Percentiles rank a stretch among this genome's conserved stretches.
phyloP scores from a whole-genome alignment of 2,113 vertebrate species.

The Poicephalus gulielmi region DNA sequence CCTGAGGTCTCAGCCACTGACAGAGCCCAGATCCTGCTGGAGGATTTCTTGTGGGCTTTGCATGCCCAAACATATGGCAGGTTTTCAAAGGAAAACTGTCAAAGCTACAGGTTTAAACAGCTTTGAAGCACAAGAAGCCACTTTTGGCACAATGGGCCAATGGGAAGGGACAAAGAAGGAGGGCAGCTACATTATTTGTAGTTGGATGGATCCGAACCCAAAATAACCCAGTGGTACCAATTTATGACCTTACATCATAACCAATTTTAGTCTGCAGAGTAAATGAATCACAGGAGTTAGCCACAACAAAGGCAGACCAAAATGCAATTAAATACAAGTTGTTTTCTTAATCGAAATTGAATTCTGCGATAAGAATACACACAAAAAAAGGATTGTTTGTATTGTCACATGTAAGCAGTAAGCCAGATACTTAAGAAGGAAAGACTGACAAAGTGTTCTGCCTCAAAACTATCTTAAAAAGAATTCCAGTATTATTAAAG shows the following conservation, averaged over 20 bases:
- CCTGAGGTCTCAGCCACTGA: not conserved
- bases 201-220: not conserved
- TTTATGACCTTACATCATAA: not conserved
- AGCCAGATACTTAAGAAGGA: not conserved
- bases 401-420: not conserved
- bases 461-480: not conserved
- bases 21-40: not conserved
- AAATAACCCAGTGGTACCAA: not conserved
- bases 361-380: not conserved
- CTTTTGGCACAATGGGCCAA: not conserved
- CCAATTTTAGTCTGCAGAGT: not conserved
- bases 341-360: not conserved
- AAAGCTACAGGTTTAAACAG: not conserved
- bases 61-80: fast-evolving
- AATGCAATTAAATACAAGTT: not conserved
- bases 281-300: not conserved
- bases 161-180: not conserved
- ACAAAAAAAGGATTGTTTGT: not conserved
- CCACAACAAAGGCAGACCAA: not conserved
- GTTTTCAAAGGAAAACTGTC: not conserved
- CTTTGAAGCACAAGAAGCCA: not conserved
- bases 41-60: not conserved
- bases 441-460: not conserved
- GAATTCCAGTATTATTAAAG: not conserved
- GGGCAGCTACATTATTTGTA: not conserved